Base-by-base conservation (phyloP, 1,140 invertebrate genomes). In the Listronotus oregonensis region DNA sequence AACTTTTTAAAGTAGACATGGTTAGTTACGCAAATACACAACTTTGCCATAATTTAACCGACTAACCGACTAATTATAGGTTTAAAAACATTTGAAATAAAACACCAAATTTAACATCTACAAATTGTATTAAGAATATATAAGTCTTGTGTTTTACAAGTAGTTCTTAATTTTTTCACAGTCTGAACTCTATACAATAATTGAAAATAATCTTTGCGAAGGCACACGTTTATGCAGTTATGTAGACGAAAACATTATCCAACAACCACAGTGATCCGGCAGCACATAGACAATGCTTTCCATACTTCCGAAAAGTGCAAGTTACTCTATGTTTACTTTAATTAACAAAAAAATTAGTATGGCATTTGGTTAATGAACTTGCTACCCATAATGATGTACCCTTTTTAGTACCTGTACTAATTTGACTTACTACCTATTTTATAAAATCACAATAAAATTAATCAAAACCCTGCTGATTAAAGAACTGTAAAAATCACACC, bases 391-490 rank as follows among this genome's bases (percentile, higher is more conserved):
- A 37, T 40, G 12, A 50, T 52, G 49, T 34, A 61, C 49, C 49
- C 50, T 34, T 49, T 55, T 61, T 61, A 61, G 46, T 51, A 61
- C 59, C 21, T 61, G 46, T 11, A 17, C 59, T 61, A 61, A 58
- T 58, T 55, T 10, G 11, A 51, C 42, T 34, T 51, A 46, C 31
- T n/a, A 61, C 9, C 21, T 39, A 58, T 34, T 42, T 31, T 51
- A 37, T 40, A 61, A 51, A 51, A 61, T 61, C 59, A 61, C 59
- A 61, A 47, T 60, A 49, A 60, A 40, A 61, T 51, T 51, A 46
- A 61, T 61, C 46, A 55, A 61, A 61, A 61, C 59, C 57, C 59
- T 61, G 59, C 59, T 61, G 59, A 46, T 46, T 47, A 59, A 61
- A 50, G 44, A 32, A 18, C 43, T 32, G 17, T 50, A 17, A 52